phyloP scores from a whole-genome alignment of 2,888 invertebrate species.

The Conistra vaccinii region DNA sequence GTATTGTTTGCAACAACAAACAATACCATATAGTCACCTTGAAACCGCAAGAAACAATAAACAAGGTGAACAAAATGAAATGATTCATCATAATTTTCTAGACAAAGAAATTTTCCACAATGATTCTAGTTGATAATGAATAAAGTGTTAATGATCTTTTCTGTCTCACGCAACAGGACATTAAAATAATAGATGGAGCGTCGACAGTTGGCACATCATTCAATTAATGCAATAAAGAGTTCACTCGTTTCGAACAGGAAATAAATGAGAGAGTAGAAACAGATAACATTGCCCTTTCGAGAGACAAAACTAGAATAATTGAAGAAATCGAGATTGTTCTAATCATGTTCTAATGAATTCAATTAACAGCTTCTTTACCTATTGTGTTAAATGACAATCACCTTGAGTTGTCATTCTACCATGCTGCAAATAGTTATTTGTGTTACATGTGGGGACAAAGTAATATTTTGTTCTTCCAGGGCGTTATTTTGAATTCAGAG shows the following conservation, averaged over 20 bases:
- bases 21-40: neutral
- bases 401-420: neutral
- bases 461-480: too few species aligned
- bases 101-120: slow-evolving; percentile 55
- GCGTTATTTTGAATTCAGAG: too few species aligned
- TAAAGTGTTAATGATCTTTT: slow-evolving; percentile 52
- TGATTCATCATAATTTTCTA: slow-evolving; percentile 44
- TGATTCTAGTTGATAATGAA: slow-evolving; percentile 30
- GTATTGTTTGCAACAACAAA: neutral
- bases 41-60: slow-evolving; percentile 16
- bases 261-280: neutral
- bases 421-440: too few species aligned
- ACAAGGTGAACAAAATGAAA: slow-evolving; percentile 1
- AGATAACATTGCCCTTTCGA: neutral
- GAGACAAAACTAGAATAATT: neutral
- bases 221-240: neutral
- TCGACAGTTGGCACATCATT: slow-evolving; percentile 28
- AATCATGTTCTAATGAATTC: neutral
- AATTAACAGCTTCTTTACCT: neutral
- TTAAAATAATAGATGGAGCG: slow-evolving; percentile 39
- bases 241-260: neutral
- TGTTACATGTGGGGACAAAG: too few species aligned
- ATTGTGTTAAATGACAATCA: neutral
- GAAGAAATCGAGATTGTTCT: neutral
- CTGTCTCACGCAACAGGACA: slow-evolving; percentile 45